Percentiles rank a stretch among this genome's conserved stretches.
These are phyloP conservation scores for Terrapene triunguis DNA, from an alignment of 2,113 vertebrate species.

Conservation along the genomic window DNA sequence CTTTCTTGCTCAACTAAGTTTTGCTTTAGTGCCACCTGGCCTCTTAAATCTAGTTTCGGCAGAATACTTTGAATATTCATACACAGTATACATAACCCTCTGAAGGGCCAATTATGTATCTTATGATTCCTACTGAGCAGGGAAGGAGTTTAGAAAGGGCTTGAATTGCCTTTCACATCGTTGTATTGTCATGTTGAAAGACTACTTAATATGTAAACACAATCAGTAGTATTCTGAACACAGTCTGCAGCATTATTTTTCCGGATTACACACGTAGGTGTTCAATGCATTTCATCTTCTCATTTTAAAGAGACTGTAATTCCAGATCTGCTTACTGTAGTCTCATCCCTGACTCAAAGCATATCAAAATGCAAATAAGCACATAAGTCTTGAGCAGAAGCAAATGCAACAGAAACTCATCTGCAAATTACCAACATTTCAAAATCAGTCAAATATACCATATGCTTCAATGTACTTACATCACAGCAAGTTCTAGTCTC, in stretches of 20 bases:
- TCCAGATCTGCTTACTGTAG: conserved; percentile 24
- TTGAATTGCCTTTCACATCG: neutral
- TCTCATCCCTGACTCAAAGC: conserved; percentile 3
- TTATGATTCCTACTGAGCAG: conserved; percentile 38
- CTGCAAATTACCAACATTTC: conserved; percentile 43
- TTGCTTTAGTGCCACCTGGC: neutral
- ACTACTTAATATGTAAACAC: conserved; percentile 10
- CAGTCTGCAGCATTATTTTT: conserved; percentile 4
- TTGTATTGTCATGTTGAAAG: neutral
- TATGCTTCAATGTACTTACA: neutral
- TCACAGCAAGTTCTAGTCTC: conserved; percentile 21
- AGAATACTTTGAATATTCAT: conserved; percentile 57
- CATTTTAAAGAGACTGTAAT: conserved; percentile 42
- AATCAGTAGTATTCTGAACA: neutral
- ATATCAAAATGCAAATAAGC: conserved; percentile 51
- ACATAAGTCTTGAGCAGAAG: conserved; percentile 42
- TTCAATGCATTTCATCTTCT: neutral
- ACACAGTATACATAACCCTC: conserved; percentile 4
- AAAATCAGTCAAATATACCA: conserved; percentile 7
- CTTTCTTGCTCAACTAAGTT: conserved; percentile 20
- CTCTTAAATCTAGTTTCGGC: conserved; percentile 41
- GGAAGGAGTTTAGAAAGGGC: neutral
- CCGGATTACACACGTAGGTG: neutral
- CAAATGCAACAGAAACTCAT: conserved; percentile 13
- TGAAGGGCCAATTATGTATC: conserved; percentile 31